A percentile compares a stretch with the other conserved stretches of the same genome.
Conservation (phyloP, 2,113 vertebrate species). For the Polypterus senegalus region DNA sequence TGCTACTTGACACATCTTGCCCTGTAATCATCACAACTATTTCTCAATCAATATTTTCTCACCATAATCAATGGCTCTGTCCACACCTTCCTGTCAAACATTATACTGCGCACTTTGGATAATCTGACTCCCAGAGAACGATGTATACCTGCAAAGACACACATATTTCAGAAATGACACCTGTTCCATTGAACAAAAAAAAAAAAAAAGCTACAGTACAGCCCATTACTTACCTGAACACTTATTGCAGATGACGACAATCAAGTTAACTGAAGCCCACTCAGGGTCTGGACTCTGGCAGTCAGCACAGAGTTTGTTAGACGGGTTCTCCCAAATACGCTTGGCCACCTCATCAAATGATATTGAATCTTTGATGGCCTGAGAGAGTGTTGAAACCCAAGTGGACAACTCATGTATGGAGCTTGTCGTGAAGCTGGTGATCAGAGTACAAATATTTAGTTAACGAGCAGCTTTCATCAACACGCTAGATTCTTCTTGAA, state of each 20-base stretch:
- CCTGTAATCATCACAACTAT: too few species aligned
- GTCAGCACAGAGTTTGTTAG: slow-evolving; percentile 51
- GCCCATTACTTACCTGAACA: slow-evolving; percentile 41
- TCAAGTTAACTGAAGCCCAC: slow-evolving; percentile 57
- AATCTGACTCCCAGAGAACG: slow-evolving; percentile 35
- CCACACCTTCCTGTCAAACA: slow-evolving; percentile 55
- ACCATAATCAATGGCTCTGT: slow-evolving; percentile 43
- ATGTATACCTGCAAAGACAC: slow-evolving; percentile 36
- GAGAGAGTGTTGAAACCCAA: slow-evolving; percentile 39
- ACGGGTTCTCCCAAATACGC: slow-evolving; percentile 43
- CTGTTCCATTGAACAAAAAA: neutral
- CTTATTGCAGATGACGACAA: slow-evolving; percentile 50
- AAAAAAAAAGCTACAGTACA: neutral
- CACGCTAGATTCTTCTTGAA: too few species aligned
- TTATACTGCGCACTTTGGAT: slow-evolving; percentile 55
- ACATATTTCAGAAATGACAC: neutral
- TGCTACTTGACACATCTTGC: too few species aligned
- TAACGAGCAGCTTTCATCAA: too few species aligned
- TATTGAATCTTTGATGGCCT: slow-evolving; percentile 38
- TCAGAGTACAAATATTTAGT: too few species aligned
- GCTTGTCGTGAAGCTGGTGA: slow-evolving; percentile 32
- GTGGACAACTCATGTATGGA: slow-evolving; percentile 32
- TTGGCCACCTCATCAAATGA: slow-evolving; percentile 46
- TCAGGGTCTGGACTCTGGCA: slow-evolving; percentile 45
- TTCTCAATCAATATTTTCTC: neutral